Evolutionary conservation across 2,888 invertebrate genomes (phyloP), one percentile per base, ranked within the genome.

Genomic region (Calliopum simillimum): DNA sequence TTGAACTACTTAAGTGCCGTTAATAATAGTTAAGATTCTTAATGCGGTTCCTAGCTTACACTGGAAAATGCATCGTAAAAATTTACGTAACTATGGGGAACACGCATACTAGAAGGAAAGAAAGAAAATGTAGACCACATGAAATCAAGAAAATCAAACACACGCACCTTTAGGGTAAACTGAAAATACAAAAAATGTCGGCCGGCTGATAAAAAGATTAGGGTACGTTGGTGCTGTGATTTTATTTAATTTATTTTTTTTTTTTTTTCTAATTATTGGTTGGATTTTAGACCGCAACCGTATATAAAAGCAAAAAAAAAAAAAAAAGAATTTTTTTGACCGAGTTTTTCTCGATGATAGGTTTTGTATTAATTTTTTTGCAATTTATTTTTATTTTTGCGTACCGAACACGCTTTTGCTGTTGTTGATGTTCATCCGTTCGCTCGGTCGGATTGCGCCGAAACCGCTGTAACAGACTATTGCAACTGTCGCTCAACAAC

Each of bases 401-500:
- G 66, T 73, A 73, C 72, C 76, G 76, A 49, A 76, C 71, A 66
- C 76, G 74, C 64, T 78, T 74, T 63, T 76, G 76, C 69, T 77
- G 77, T 65, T 77, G 77, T n/a, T 76, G 73, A 59, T 33, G 81
- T 78, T 86, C 86, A 81, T 90, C 90, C 76, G 87, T 87, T 85
- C 90, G 90, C 86, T 90, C 91, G 64, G 94, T 94, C 51, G 94
- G 94, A 62, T 93, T 93, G 73, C 95, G 90, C 75, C 93, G 89
- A 80, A 96, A 88, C 76, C 94, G 89, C 84, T 94, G 94, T 79
- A 96, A 89, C 77, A 96, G 89, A 87, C 91, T 95, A 81, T 94
- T 93, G 87, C 94, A 96, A 78, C 95, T 94, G 84, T 96, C 95
- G 78, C 92, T 93, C 78, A 96, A 88, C 80, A 96, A 88, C 86